A percentile compares a stretch with the other conserved stretches of the same genome.
Evolutionary conservation across 2,888 invertebrate species (phyloP).

Genomic region (Drosophila demipolita): DNA sequence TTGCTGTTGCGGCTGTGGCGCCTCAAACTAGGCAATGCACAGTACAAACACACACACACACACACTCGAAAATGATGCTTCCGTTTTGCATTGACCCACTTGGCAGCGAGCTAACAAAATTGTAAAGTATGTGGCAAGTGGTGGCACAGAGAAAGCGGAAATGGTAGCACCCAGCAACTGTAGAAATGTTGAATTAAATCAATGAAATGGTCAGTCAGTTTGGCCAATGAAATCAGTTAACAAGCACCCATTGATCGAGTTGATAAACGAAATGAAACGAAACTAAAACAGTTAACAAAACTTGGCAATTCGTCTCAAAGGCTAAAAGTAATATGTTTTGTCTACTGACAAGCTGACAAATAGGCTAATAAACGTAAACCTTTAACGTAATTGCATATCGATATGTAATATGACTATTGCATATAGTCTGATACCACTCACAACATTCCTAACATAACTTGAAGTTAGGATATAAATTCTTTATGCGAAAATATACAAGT

Average conservation of each 20-base stretch:
- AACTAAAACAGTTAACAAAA: neutral
- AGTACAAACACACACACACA: conserved; percentile 31
- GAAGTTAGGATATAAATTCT: too few relatives aligned
- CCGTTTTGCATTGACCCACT: conserved; percentile 61
- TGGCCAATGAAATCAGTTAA: neutral
- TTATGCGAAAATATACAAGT: neutral
- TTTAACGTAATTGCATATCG: neutral
- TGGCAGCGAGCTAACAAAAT: conserved; percentile 33
- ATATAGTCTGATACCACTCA: neutral
- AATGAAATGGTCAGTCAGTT: conserved; percentile 6
- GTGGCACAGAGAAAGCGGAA: neutral
- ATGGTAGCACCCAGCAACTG: neutral
- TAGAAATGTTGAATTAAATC: conserved; percentile 3
- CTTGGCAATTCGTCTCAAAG: neutral
- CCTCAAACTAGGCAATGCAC: conserved; percentile 52
- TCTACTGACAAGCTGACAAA: too few relatives aligned
- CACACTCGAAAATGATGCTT: conserved; percentile 52
- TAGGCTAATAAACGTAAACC: neutral
- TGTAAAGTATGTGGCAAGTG: neutral
- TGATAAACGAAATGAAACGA: neutral
- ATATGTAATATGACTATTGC: neutral
- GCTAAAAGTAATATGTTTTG: neutral
- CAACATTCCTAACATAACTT: neutral
- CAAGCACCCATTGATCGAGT: neutral
- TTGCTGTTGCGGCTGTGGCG: conserved; percentile 28